A percentile compares a stretch with the other conserved stretches of the same genome.
Evolutionary conservation across 2,888 invertebrate genomes (phyloP).

Genomic region (Megamerina dolium): DNA sequence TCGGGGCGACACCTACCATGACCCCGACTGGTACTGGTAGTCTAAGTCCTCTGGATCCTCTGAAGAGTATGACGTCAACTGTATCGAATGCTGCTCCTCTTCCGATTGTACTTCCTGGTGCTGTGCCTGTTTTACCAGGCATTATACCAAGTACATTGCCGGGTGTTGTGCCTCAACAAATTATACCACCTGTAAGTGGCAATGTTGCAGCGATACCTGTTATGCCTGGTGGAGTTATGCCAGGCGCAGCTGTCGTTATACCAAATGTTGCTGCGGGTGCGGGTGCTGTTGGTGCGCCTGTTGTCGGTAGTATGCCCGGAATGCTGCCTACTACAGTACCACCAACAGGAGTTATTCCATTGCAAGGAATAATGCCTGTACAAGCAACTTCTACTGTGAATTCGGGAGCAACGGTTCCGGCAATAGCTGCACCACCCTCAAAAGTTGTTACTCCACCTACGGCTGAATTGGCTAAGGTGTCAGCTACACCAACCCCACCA

Average conservation of each 20-base stretch:
- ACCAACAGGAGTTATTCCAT: constrained; percentile 28
- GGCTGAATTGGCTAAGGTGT: constrained; percentile 24
- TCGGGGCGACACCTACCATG: constrained; percentile 49
- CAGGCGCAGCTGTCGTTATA: constrained; percentile 39
- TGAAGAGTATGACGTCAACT: constrained; percentile 34
- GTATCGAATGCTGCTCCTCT: constrained; percentile 15
- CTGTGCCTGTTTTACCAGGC: constrained; percentile 31
- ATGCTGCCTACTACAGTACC: constrained; percentile 27
- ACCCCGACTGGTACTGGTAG: constrained; percentile 43
- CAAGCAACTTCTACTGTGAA: constrained; percentile 20
- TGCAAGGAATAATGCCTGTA: constrained; percentile 6
- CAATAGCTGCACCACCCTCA: constrained; percentile 25
- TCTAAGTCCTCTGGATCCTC: constrained; percentile 42
- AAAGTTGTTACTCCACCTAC: constrained; percentile 50
- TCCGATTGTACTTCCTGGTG: constrained; percentile 19
- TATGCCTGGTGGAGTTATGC: constrained; percentile 16
- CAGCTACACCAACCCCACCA: constrained; percentile 41
- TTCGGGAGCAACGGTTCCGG: constrained; percentile 20
- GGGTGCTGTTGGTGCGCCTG: constrained; percentile 18
- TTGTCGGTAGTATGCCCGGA: constrained; percentile 20
- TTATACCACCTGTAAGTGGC: constrained; percentile 24
- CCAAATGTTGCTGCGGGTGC: constrained; percentile 32
- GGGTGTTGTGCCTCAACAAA: constrained; percentile 24
- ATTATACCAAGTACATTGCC: constrained; percentile 24
- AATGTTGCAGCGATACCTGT: constrained; percentile 18